Evolutionary conservation across 1,140 invertebrate species (phyloP), one percentile per base, ranked within the genome.

Genomic region (Drosophila cardini): DNA sequence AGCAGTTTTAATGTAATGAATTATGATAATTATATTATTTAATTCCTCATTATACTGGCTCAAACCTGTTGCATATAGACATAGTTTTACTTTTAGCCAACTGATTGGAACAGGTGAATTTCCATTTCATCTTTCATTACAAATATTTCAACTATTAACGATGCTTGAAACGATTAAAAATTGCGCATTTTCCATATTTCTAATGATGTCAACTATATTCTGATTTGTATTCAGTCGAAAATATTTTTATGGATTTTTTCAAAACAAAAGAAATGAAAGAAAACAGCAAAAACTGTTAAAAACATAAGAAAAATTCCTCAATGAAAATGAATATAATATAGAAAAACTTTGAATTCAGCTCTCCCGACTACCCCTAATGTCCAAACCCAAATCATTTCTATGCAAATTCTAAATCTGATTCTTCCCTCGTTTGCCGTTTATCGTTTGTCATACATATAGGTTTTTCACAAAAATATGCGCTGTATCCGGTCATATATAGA

Each of bases 31-130:
- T 5, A 13, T 32, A 30, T 50, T 6, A n/a, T 30, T 4, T 13
- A 15, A 52, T 8, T 48, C 45, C 10, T 4, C 4, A 13, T 11
- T 18, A 10, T 46, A 11, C 21, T 21, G 26, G 2, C 1, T 8
- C 11, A 52, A 32, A 34, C 48, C 48, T 52, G 48, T 32, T 52
- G 26, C n/a, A 6, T 26, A 32, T 15, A 15, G 7, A 15, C 26
- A 61, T 32, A 9, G 57, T 21, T 36, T 13, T 38, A 16, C 48
- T 32, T n/a, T 9, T 13, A 32, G 9, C 52, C 61, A 80, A 85
- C 65, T 86, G 82, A 86, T 64, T 53, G 78, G 65, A 61, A 82
- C 81, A 85, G 82, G 82, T 85, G 83, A 85, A 68, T 62, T 75
- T 69, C 55, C 61, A 40, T 16, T 42, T 55, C 55, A 75, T 21